These are phyloP conservation scores for Podarcis muralis DNA, from an alignment of 2,113 vertebrate genomes.

Conservation along the genomic window DNA sequence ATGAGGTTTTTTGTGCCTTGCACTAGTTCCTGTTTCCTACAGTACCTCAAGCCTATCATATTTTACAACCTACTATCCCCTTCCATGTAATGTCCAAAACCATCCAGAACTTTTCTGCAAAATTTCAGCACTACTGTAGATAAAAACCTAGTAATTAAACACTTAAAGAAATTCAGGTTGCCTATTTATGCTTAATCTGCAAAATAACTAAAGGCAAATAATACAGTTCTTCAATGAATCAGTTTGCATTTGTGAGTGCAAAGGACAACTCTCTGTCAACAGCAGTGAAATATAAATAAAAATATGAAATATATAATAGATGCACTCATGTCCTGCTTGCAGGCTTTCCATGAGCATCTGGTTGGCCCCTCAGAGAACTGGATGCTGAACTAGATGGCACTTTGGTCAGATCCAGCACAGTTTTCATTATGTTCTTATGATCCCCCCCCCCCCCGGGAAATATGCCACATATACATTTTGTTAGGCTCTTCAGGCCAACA, in stretches of 20 bases:
- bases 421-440: background rate
- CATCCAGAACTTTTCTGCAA: background rate
- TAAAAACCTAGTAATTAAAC: background rate
- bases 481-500: background rate
- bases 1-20: background rate
- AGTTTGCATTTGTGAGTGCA: background rate
- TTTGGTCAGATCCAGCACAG: too few species aligned
- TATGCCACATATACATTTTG: background rate
- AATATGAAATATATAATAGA: background rate
- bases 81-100: background rate
- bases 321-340: too few species aligned
- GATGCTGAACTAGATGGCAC: too few species aligned
- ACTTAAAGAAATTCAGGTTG: background rate
- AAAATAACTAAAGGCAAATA: background rate
- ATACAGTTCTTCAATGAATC: background rate
- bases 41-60: background rate
- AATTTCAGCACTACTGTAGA: background rate
- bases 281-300: background rate
- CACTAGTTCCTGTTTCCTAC: background rate
- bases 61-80: background rate
- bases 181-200: background rate
- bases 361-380: too few species aligned
- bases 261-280: background rate
- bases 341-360: too few species aligned
- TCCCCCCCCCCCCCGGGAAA: background rate